Evolutionary conservation across 92 coral and sea anemone genomes (phyloP).

Genomic region (Montipora capitata): DNA sequence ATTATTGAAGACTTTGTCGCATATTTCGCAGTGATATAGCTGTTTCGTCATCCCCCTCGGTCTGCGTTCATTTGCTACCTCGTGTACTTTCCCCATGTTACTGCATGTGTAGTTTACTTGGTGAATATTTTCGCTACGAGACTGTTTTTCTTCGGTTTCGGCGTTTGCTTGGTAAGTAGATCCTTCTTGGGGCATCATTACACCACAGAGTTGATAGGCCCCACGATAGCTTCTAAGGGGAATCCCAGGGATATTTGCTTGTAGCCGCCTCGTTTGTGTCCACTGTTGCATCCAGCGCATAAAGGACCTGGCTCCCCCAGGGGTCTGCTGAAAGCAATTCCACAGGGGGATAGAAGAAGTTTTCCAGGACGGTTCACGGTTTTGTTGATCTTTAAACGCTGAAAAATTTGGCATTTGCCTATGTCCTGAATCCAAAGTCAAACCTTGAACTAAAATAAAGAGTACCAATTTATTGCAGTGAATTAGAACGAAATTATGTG

Average conservation of each 20-base stretch:
- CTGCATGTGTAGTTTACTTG: background rate
- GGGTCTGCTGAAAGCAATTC: slow-evolving; percentile 38
- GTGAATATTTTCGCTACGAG: slow-evolving; percentile 7
- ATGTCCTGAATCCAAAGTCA: background rate
- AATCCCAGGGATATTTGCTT: slow-evolving; percentile 8
- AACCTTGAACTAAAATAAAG: background rate
- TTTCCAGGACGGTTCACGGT: slow-evolving; percentile 12
- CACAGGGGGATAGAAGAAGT: slow-evolving; percentile 21
- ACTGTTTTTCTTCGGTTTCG: slow-evolving; percentile 2
- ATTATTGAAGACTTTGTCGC: slow-evolving; percentile 93
- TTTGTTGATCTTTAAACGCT: slow-evolving; percentile 2
- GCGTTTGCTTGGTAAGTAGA: background rate
- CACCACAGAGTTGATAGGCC: slow-evolving; percentile 23
- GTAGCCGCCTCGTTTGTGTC: slow-evolving; percentile 68
- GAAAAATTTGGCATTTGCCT: slow-evolving; percentile 16
- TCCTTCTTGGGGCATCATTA: slow-evolving; percentile 15
- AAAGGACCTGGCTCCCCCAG: slow-evolving; percentile 58
- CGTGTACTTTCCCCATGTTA: background rate
- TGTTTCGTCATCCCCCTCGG: background rate
- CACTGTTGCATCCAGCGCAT: slow-evolving; percentile 87
- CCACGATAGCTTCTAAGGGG: background rate
- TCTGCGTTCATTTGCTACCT: background rate
- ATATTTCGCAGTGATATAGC: slow-evolving; percentile 70
- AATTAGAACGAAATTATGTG: too few relatives aligned
- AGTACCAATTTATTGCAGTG: background rate